Base-by-base conservation (phyloP, 2,113 vertebrate genomes). In the Brachirus orientalis region DNA sequence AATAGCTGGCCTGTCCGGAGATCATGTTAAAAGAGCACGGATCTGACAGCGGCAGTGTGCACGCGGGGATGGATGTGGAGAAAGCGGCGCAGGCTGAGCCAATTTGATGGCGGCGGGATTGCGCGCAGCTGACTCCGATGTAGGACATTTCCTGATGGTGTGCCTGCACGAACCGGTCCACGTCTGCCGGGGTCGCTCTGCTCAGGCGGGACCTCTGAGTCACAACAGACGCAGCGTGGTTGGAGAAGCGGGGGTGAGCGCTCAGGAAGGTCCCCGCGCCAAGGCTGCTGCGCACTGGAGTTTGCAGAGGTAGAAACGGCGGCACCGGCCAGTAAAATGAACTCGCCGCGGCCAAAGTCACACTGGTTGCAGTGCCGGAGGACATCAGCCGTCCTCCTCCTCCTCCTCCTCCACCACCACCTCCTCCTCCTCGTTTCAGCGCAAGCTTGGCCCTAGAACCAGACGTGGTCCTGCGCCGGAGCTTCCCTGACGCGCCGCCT, bases 241-340 rank as follows among this genome's bases (percentile, higher is more conserved):
- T 80, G 33, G 85, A 75, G 18, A 88, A 62, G 36, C 71, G 78
- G 0, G 83, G 83, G 7, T 88, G 86, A 0, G 82, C 67, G 3
- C 82, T 76, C 4, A 88, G 53, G 13, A 80, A 90, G 4, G 87
- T 53, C 13, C 75, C 83, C 2, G 82, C n/a, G 38, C 80, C 67
- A 0, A 82, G 18, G 56, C 84, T 82, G 2, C 79, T 54, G 62
- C 86, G 90, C 57, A 77, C 68, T 0, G 91, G 85, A 1, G 79
- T 51, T 37, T 92, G 92, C 14, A 93, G 83, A 14, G 88, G 69
- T 43, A 92, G 61, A 43, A 94, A 86, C 50, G 91, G 86, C 8
- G 90, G 82, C 17, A 93, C 77, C 1, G 93, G 93, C 94, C 93
- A 94, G 79, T 92, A 93, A 65, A 93, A 86, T 0, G 93, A 90